Conservation (phyloP, 1,140 invertebrate genomes). For the Procambarus virginalis region DNA sequence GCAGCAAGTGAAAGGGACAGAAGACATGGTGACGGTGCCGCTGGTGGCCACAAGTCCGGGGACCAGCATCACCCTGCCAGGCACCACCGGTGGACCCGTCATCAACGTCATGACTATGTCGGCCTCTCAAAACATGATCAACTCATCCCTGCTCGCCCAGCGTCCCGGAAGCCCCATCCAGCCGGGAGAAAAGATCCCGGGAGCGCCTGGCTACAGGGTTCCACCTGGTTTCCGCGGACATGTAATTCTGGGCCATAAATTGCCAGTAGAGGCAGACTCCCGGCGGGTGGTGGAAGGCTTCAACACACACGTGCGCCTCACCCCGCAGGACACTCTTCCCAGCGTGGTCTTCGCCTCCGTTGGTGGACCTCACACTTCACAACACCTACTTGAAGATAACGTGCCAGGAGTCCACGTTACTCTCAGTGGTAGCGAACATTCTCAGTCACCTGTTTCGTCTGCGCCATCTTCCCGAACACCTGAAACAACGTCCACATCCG, state of each 20-base stretch:
- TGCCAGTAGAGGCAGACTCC: constrained; percentile 22
- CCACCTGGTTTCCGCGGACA: constrained; percentile 66
- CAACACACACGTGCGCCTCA: constrained; percentile 23
- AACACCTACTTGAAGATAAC: constrained; percentile 2
- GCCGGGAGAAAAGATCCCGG: constrained; percentile 67
- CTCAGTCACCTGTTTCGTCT: background rate
- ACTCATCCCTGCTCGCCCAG: constrained; percentile 6
- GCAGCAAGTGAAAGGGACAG: too few species aligned
- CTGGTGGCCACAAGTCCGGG: constrained; percentile 51
- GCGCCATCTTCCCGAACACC: background rate
- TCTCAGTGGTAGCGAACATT: background rate
- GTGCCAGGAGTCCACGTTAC: constrained; percentile 38
- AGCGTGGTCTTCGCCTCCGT: constrained; percentile 16
- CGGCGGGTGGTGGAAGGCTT: constrained; percentile 12
- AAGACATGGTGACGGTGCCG: background rate
- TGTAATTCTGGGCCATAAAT: constrained; percentile 43
- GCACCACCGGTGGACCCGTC: constrained; percentile 26
- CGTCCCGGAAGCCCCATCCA: constrained; percentile 40
- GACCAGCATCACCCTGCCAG: constrained; percentile 25
- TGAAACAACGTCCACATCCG: background rate
- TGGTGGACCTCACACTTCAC: constrained; percentile 27
- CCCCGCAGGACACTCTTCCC: constrained; percentile 19
- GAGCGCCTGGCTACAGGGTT: constrained; percentile 57
- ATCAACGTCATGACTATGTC: constrained; percentile 62
- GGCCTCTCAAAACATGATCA: background rate